Evolutionary conservation across 2,797 vertebrate species (phyloP).

Genomic region (Phaenicophaeus curvirostris): DNA sequence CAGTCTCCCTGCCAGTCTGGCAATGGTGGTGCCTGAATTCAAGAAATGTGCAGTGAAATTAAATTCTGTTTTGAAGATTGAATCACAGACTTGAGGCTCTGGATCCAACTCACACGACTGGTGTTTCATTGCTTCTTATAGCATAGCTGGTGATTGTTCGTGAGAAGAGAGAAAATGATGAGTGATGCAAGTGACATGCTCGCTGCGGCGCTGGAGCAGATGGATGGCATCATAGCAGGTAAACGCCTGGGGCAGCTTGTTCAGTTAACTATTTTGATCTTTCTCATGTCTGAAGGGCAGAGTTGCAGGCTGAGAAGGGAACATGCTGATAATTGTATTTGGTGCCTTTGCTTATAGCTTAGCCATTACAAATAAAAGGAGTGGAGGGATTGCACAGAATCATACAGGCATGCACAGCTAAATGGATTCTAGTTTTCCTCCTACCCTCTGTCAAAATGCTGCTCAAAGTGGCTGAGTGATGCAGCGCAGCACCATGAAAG

Average conservation of each 20-base stretch:
- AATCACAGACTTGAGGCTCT: not conserved
- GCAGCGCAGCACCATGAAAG: not conserved
- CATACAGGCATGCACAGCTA: not conserved
- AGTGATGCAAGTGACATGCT: slow-evolving; percentile 97
- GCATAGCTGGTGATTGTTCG: slow-evolving; percentile 25
- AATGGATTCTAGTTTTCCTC: not conserved
- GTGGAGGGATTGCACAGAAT: not conserved
- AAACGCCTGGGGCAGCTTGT: not conserved
- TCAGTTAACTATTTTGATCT: not conserved
- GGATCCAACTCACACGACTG: not conserved
- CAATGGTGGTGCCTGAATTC: not conserved
- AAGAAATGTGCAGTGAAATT: not conserved
- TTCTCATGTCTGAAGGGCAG: not conserved
- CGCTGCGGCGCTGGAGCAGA: slow-evolving; percentile 96
- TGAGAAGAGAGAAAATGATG: slow-evolving; percentile 85
- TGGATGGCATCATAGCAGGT: slow-evolving; percentile 99
- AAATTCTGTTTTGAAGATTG: slow-evolving; percentile 12
- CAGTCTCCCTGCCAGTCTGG: not conserved
- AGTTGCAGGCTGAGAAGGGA: not conserved
- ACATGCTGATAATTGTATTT: not conserved
- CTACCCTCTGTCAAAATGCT: not conserved
- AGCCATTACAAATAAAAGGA: not conserved
- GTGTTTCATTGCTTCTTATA: slow-evolving; percentile 18
- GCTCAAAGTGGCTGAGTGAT: not conserved
- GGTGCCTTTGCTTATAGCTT: not conserved